Percentiles rank a stretch among this genome's conserved stretches.
phyloP scores from a whole-genome alignment of 23 tunicate genomes.

The Styela clava region DNA sequence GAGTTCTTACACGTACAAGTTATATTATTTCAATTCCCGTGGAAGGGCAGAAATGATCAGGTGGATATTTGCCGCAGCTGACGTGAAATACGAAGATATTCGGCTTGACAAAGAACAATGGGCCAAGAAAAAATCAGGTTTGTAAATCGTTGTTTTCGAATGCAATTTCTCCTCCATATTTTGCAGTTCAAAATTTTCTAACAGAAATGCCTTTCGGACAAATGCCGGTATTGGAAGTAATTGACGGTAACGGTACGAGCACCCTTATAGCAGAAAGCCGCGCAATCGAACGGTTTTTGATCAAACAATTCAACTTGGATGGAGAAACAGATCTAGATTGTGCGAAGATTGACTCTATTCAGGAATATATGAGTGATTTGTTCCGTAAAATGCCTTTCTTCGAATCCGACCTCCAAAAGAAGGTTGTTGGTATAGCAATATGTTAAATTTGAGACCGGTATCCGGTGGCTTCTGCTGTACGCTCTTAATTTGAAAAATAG shows the following conservation, averaged over 20 bases:
- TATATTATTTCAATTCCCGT: slow-evolving; percentile 18
- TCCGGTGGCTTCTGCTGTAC: no score
- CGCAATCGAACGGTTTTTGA: slow-evolving; percentile 37
- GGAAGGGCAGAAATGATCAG: slow-evolving; percentile 33
- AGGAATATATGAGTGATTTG: slow-evolving; percentile 10
- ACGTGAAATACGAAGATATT: slow-evolving; percentile 21
- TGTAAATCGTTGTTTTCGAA: no score
- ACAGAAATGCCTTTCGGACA: slow-evolving; percentile 52
- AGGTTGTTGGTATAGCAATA: no score
- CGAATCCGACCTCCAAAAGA: slow-evolving; percentile 30
- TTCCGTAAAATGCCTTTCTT: slow-evolving; percentile 30
- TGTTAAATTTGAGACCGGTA: no score
- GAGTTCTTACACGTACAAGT: slow-evolving; percentile 19
- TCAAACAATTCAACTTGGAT: slow-evolving; percentile 23
- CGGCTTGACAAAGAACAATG: slow-evolving; percentile 11
- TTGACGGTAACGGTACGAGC: slow-evolving; percentile 29
- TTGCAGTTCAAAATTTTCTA: neutral
- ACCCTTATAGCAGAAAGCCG: slow-evolving; percentile 10
- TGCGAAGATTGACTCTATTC: slow-evolving; percentile 13
- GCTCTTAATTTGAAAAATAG: no score
- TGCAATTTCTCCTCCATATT: neutral
- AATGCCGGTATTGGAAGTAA: slow-evolving; percentile 40
- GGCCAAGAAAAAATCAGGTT: slow-evolving; percentile 24
- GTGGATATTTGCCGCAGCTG: slow-evolving; percentile 28
- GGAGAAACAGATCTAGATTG: neutral